A percentile compares a stretch with the other conserved stretches of the same genome.
Conservation (phyloP, 2,113 vertebrate species). For the Terrapene triunguis region DNA sequence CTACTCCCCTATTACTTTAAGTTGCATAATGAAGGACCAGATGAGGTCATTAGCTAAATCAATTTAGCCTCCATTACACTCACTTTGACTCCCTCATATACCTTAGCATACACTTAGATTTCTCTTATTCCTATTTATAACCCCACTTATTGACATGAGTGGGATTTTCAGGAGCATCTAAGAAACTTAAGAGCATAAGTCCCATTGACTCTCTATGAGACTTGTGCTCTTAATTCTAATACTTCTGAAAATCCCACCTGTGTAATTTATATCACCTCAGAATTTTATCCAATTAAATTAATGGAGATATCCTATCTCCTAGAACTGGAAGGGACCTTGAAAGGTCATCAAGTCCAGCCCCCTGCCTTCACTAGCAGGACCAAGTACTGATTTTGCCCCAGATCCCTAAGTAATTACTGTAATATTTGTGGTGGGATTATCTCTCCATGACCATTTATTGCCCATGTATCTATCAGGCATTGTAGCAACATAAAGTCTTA, state of each 20-base stretch:
- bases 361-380: too few relatives aligned
- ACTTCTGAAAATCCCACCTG: not conserved
- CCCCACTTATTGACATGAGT: not conserved
- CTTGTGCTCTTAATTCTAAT: not conserved
- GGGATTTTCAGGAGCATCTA: not conserved
- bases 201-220: not conserved
- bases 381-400: too few relatives aligned
- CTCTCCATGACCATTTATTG: not conserved
- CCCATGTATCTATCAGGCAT: not conserved
- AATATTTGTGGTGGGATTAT: not conserved
- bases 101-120: not conserved
- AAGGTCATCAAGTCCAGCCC: too few relatives aligned
- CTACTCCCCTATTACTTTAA: not conserved
- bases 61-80: not conserved
- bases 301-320: too few relatives aligned
- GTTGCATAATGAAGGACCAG: not conserved
- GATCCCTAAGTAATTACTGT: too few relatives aligned
- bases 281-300: too few relatives aligned
- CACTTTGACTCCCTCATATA: not conserved
- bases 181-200: not conserved
- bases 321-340: too few relatives aligned
- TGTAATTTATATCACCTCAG: not conserved
- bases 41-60: not conserved
- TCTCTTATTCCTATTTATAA: not conserved
- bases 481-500: not conserved